A percentile compares a stretch with the other conserved stretches of the same genome.
Evolutionary conservation across 2,113 vertebrate genomes (phyloP).

Genomic region (Mobula hypostoma): DNA sequence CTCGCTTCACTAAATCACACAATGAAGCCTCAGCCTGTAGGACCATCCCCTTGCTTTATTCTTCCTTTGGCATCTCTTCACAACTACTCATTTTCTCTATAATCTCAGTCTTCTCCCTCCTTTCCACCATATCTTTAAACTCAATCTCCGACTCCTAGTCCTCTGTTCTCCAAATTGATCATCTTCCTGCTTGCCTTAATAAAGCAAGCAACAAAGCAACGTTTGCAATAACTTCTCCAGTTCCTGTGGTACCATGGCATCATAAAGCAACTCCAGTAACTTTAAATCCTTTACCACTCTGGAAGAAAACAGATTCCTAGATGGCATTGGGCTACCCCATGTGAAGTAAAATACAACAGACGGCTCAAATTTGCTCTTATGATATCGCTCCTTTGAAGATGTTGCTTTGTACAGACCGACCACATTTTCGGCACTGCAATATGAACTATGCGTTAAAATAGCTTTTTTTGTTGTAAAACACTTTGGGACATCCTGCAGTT

Average conservation of each 20-base stretch:
- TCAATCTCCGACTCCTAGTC: background rate
- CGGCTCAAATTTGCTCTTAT: background rate
- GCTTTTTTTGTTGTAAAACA: background rate
- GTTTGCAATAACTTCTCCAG: background rate
- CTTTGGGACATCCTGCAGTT: background rate
- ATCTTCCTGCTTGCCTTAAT: background rate
- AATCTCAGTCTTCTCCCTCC: background rate
- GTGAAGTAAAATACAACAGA: background rate
- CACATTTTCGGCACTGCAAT: background rate
- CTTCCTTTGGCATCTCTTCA: background rate
- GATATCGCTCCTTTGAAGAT: background rate
- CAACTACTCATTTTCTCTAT: too few relatives aligned
- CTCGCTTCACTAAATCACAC: background rate
- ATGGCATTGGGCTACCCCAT: too few relatives aligned
- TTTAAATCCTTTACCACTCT: background rate
- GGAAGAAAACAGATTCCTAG: background rate
- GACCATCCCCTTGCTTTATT: background rate
- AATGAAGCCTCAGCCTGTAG: too few relatives aligned
- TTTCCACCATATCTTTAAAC: background rate
- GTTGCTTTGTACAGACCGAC: background rate
- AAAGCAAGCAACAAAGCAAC: too few relatives aligned
- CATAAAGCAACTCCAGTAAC: background rate
- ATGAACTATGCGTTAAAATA: background rate
- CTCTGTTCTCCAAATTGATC: background rate
- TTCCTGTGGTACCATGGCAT: background rate